Evolutionary conservation across 2,797 vertebrate genomes (phyloP).

Genomic region (Danio albolineatus): DNA sequence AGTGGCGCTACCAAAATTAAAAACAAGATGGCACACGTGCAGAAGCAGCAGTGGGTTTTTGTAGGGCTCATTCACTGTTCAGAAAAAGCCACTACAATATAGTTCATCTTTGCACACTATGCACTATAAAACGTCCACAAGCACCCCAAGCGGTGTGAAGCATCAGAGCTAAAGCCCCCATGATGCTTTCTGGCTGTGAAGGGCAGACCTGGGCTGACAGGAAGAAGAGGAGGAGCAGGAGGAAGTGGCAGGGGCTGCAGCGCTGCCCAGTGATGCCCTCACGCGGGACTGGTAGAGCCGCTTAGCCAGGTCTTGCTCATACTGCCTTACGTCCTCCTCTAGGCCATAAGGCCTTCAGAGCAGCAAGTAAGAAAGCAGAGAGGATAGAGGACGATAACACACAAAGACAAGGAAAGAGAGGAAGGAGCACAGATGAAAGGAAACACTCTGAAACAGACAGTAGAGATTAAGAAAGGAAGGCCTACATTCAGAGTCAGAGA

Average conservation of each 20-base stretch:
- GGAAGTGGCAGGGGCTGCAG: constrained; percentile 68
- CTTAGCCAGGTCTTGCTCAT: constrained; percentile 95
- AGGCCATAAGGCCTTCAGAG: constrained; percentile 83
- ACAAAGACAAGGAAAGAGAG: constrained; percentile 63
- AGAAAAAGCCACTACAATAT: constrained; percentile 3
- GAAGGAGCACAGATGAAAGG: constrained; percentile 53
- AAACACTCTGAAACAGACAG: constrained; percentile 51
- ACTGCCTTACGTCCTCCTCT: constrained; percentile 93
- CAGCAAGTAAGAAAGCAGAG: constrained; percentile 59
- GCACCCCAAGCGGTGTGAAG: constrained; percentile 66
- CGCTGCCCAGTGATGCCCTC: constrained; percentile 81
- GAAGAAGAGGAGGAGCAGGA: constrained; percentile 80
- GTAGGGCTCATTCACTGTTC: neutral
- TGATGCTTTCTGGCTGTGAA: constrained; percentile 77
- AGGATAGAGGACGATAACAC: constrained; percentile 58
- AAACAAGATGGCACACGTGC: constrained; percentile 22
- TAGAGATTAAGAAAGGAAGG: constrained; percentile 54
- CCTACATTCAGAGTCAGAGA: constrained; percentile 66
- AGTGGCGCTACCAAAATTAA: constrained; percentile 55
- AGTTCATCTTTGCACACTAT: constrained; percentile 5
- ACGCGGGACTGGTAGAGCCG: constrained; percentile 91
- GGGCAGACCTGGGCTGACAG: constrained; percentile 87
- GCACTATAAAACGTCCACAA: constrained; percentile 54
- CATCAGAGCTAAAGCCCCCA: constrained; percentile 72
- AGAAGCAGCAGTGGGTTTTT: constrained; percentile 29